phyloP scores from a whole-genome alignment of 2,888 invertebrate genomes.

The Aelia acuminata region DNA sequence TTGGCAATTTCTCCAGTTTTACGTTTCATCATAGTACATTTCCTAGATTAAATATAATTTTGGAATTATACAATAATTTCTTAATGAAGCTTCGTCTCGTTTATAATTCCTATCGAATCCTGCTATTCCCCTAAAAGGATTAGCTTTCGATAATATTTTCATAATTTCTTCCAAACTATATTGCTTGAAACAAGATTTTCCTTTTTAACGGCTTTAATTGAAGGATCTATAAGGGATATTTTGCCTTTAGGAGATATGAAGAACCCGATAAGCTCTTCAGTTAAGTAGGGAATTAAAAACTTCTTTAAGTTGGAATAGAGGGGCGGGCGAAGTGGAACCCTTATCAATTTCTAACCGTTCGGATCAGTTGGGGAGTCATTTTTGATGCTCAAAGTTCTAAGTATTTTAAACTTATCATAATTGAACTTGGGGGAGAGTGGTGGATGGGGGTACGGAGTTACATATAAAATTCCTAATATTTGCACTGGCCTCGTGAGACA shows the following conservation, averaged over 20 bases:
- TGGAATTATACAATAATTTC: not conserved
- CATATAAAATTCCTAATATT: too few species aligned
- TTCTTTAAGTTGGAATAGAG: not conserved
- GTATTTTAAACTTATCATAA: not conserved
- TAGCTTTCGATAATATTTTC: not conserved
- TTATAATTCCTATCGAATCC: not conserved
- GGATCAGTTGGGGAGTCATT: not conserved
- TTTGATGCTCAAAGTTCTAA: not conserved
- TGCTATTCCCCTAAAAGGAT: not conserved
- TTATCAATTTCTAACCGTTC: not conserved
- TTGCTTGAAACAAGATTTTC: not conserved
- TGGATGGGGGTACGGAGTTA: too few species aligned
- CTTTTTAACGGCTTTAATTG: not conserved
- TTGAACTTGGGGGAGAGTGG: not conserved
- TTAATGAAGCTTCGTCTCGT: not conserved
- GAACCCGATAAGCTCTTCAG: not conserved
- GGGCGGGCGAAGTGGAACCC: not conserved
- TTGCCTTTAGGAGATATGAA: not conserved
- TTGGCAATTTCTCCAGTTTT: too few species aligned
- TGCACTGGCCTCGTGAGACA: too few species aligned
- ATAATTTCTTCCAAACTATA: not conserved
- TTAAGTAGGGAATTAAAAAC: not conserved
- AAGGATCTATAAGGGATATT: not conserved
- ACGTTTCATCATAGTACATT: too few species aligned
- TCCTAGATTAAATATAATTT: too few species aligned